Conservation (phyloP, 2,113 vertebrate genomes). For the Bufo bufo region DNA sequence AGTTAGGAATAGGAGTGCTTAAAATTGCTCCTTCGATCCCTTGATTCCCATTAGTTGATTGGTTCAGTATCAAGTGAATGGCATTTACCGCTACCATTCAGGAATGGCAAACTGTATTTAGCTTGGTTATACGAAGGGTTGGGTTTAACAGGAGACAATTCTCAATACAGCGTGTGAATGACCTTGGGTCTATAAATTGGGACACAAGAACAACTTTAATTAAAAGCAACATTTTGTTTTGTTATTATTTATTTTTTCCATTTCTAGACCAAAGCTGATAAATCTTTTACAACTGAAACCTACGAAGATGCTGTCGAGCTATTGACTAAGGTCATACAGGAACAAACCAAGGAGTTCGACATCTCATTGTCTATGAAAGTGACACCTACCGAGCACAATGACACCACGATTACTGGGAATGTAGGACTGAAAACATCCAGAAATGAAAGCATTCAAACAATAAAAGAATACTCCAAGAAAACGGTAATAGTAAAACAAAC, state of each 20-base stretch:
- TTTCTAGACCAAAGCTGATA: constrained; percentile 78
- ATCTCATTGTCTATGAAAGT: constrained; percentile 74
- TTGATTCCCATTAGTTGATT: too few relatives aligned
- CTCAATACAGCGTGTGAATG: too few relatives aligned
- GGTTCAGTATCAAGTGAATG: too few relatives aligned
- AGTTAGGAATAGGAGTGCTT: too few relatives aligned
- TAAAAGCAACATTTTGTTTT: too few relatives aligned
- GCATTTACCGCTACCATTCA: too few relatives aligned
- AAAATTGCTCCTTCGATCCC: too few relatives aligned
- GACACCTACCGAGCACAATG: constrained; percentile 53
- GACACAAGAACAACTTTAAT: too few relatives aligned
- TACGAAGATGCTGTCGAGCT: constrained; percentile 71
- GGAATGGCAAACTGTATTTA: too few relatives aligned
- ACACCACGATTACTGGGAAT: rapidly evolving
- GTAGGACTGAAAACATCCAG: rapidly evolving
- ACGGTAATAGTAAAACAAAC: constrained; percentile 69
- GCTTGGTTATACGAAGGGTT: too few relatives aligned
- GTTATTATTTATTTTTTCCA: neutral
- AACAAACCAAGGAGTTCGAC: constrained; percentile 55
- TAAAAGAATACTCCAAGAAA: constrained; percentile 60
- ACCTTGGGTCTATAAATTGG: too few relatives aligned
- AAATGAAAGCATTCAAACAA: constrained; percentile 60
- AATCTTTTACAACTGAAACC: constrained; percentile 73
- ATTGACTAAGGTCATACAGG: constrained; percentile 69
- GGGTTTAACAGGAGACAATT: too few relatives aligned